Evolutionary conservation across 2,888 invertebrate species (phyloP), one percentile per base, ranked within the genome.

Genomic region (Ephialtes manifestator): DNA sequence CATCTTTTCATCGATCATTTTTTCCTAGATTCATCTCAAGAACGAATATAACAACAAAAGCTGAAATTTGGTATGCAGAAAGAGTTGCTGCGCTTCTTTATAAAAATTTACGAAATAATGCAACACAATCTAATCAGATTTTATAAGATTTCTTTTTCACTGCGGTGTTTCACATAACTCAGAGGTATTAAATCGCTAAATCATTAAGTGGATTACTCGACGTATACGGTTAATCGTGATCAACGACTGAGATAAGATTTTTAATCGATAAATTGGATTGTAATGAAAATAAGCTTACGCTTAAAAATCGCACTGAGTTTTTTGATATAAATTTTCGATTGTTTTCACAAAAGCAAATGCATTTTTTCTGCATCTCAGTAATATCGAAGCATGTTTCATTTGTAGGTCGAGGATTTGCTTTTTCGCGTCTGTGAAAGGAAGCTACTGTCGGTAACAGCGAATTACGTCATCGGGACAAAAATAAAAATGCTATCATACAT

Each of bases 391-490:
- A 1, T 72, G 20, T n/a, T 31, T 15, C 5, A 13, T 39, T 63
- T 51, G 7, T 74, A 39, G 60, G 48, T 20, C 70, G 60, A 60
- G 18, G 20, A 7, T 48, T 53, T 78, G 35, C 53, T 76, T 28
- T 67, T 67, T 63, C 35, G 15, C 39, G 0, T 28, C 28, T 18
- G 15, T n/a, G 58, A 58, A 58, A 60, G 74, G 60, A 60, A 74
- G 28, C 58, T 4, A 10, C n/a, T 3, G 74, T 74, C 43, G 58
- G 74, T 43, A 74, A 74, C 18, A 13, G 4, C n/a, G 53, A 10
- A 31, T 84, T 81, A 81, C 85, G 85, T 87, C 85, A 87, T 81
- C 77, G 68, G 18, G 46, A 79, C 55, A 81, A 24, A 74, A 63
- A 70, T 74, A 84, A 85, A 85, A 83, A 76, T 79, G 75, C 28